phyloP scores from a whole-genome alignment of 1,140 invertebrate species.

The Drosophila bocki region DNA sequence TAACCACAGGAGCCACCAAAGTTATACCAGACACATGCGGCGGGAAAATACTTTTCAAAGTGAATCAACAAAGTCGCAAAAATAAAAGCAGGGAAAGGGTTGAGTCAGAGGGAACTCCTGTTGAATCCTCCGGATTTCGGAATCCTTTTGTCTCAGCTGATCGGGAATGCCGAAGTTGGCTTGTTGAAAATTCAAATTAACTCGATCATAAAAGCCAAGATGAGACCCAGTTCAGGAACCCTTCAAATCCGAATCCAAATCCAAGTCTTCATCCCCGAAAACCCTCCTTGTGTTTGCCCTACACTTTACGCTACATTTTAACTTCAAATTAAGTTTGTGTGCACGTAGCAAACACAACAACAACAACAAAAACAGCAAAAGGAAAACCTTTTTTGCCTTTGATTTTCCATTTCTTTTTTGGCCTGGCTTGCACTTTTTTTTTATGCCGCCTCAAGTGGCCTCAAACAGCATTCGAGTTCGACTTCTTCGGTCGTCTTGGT shows the following conservation, averaged over 20 bases:
- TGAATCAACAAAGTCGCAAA: constrained; percentile 67
- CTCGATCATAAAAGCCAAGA: constrained; percentile 76
- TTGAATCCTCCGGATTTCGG: constrained; percentile 39
- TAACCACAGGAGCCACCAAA: constrained; percentile 72
- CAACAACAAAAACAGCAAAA: constrained; percentile 36
- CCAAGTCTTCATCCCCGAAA: neutral
- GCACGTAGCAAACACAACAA: constrained; percentile 78
- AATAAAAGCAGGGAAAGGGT: constrained; percentile 21
- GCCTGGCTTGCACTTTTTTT: constrained; percentile 74
- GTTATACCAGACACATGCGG: constrained; percentile 76
- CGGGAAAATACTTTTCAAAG: constrained; percentile 81
- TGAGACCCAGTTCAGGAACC: constrained; percentile 56
- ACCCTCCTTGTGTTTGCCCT: constrained; percentile 25
- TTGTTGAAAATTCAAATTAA: constrained; percentile 78
- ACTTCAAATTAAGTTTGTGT: constrained; percentile 83
- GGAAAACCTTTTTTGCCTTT: constrained; percentile 65
- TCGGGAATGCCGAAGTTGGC: constrained; percentile 41
- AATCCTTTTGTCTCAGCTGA: constrained; percentile 59
- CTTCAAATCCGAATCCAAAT: constrained; percentile 19
- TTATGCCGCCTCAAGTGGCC: constrained; percentile 40
- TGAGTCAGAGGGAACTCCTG: constrained; percentile 24
- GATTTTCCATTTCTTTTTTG: constrained; percentile 66
- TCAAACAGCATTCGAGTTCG: constrained; percentile 40
- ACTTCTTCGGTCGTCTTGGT: constrained; percentile 42
- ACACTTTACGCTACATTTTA: constrained; percentile 76